Conservation (phyloP, 23 tunicate genomes). For the Aplidium turbinatum region DNA sequence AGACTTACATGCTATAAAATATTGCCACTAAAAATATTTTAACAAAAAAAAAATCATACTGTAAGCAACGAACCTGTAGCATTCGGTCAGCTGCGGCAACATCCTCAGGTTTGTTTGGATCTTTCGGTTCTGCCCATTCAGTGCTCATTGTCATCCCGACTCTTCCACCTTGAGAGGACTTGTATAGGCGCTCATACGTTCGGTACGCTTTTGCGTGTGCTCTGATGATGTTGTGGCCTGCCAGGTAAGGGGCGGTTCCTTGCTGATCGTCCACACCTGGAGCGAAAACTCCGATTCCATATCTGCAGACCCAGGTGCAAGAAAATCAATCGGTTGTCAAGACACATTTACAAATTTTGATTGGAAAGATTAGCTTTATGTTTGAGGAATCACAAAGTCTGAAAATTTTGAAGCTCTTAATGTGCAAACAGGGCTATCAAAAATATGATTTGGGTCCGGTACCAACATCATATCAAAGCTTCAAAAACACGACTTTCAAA, state of each 20-base stretch:
- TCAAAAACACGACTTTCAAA: no score
- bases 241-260: conserved; percentile 28
- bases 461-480: no score
- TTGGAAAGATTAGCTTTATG: no score
- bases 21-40: neutral
- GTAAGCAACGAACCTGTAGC: conserved; percentile 17
- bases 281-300: conserved; percentile 55
- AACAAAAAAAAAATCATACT: neutral
- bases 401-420: no score
- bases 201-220: conserved; percentile 56
- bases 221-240: conserved; percentile 50
- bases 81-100: conserved; percentile 58
- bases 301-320: neutral
- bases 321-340: no score
- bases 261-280: conserved; percentile 37
- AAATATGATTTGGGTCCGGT: no score
- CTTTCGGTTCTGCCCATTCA: conserved; percentile 64
- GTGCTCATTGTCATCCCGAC: conserved; percentile 62
- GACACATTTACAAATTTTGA: neutral
- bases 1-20: neutral
- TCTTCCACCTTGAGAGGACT: conserved; percentile 29
- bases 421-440: no score
- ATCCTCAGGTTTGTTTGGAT: conserved; percentile 50
- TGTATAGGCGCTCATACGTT: conserved; percentile 43
- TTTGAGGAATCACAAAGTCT: no score